Base-by-base conservation (phyloP, 2,888 invertebrate species). In the Drepana falcataria region DNA sequence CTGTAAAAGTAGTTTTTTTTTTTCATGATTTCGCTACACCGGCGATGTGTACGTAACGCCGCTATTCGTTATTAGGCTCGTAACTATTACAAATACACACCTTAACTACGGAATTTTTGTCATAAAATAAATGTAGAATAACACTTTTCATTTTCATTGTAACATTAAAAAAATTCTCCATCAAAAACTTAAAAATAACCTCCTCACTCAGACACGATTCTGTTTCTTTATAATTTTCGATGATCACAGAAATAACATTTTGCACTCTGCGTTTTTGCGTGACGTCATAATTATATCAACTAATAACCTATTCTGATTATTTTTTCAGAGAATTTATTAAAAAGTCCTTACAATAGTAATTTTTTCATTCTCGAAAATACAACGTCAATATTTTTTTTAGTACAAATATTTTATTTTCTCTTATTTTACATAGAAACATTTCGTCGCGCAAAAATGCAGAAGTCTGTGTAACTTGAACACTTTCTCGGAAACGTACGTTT, bases 401-500 rank as follows among this genome's bases (percentile, higher is more conserved):
- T 80, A 78, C 72, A 77, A 74, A 71, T 69, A 73, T 69, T 59
- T 21, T 21, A 21, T 21, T 21, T 59, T 68, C 40, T 71, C 40
- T 71, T 58, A 54, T 65, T 61, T 66, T 59, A 58, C 65, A 67
- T 65, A 64, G 60, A 71, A 62, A 67, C 53, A 53, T 59, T 58
- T 56, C 63, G 70, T 61, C 71, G 67, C 76, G 68, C 75, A 77
- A 76, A 77, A 79, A 75, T 67, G 67, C 58, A 65, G 66, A 69
- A 64, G 60, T 61, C 64, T 59, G 60, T 73, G 72, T 61, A 74
- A 72, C 74, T 69, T 88, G 90, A 90, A 90, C 89, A 90, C 89
- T 89, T 90, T 81, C 85, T 83, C 87, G 90, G 90, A 90, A 90
- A 90, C 90, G 90, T 85, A 87, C 83, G 79, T 81, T 85, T 85